Conservation (phyloP, 2,797 vertebrate species). For the Lateolabrax maculatus region DNA sequence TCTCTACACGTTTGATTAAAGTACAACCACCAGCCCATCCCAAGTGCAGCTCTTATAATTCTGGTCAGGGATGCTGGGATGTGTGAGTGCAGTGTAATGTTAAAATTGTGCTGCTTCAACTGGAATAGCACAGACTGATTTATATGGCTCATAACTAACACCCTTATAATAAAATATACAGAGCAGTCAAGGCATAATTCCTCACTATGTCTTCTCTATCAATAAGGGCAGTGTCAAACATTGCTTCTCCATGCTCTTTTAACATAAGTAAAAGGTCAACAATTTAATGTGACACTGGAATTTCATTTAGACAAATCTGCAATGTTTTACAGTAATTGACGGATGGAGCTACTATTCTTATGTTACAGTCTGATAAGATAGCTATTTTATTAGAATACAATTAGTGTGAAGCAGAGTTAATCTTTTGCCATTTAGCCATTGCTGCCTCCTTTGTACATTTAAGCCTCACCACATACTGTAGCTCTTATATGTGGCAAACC, state of each 20-base stretch:
- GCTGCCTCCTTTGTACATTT: background rate
- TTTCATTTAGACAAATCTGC: background rate
- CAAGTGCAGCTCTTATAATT: constrained; percentile 47
- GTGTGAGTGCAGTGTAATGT: constrained; percentile 23
- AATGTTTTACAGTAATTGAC: constrained; percentile 4
- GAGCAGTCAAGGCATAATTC: background rate
- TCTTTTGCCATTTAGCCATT: constrained; percentile 6
- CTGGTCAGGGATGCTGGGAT: constrained; percentile 34
- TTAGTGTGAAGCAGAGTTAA: background rate
- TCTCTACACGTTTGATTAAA: constrained; percentile 55
- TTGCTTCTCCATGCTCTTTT: background rate
- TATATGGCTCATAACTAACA: constrained; percentile 4
- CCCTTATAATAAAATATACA: constrained; percentile 15
- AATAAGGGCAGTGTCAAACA: background rate
- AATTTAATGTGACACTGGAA: background rate
- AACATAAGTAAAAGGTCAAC: constrained; percentile 15
- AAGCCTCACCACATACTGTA: background rate
- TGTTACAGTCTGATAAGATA: background rate
- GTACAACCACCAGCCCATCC: constrained; percentile 29
- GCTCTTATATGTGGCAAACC: constrained; percentile 4
- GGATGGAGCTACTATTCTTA: background rate
- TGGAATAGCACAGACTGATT: constrained; percentile 20
- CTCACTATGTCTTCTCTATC: background rate
- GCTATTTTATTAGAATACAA: constrained; percentile 6
- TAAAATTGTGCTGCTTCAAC: constrained; percentile 24